Base-by-base conservation (phyloP, 2,113 vertebrate genomes). In the Barbus barbus region DNA sequence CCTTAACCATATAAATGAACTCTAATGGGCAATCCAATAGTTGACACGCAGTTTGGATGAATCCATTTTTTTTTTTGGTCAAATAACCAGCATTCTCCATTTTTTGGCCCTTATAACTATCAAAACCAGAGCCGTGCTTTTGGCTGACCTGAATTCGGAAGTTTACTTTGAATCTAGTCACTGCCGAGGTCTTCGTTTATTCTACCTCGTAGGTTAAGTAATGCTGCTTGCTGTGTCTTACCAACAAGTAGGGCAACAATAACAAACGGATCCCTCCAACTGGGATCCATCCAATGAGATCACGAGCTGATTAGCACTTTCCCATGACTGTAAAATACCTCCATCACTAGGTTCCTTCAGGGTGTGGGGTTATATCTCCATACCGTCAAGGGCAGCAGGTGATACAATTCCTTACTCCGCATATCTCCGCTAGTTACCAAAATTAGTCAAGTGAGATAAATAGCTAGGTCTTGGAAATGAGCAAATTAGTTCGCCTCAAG, bases 221-320 rank as follows among this genome's bases (percentile, higher is more conserved):
- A 73, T 79, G 41, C 81, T 86, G 69, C 84, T 83, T 56, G 26
- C 78, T 56, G 56, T 69, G 74, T 88, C 75, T 31, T 85, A 79
- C 65, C 82, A 87, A 88, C 60, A 81, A 80, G 48, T 13, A 83
- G 82, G 7, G 13, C 71, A 88, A 80, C 0, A 33, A 84, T 80
- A 46, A 60, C 80, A 83, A 71, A 83, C 18, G 74, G 16, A 84
- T 83, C 84, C 86, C 53, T 76, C 1, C 81, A 75, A 41, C 72
- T 46, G 65, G 80, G 61, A 67, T 33, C 33, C 58, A 78, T 86
- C 67, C 6, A 2, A 81, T 76, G 72, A 84, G 84, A 83, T 63
- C 48, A 46, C 53, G 12, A 41, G 46, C 75, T 86, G 65, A 65
- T 56, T 36, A 69, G 67, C 60, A 56, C 83, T 20, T 82, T 90